A percentile compares a stretch with the other conserved stretches of the same genome.
phyloP scores from a whole-genome alignment of 2,113 vertebrate genomes.

The Pomatorhinus ruficollis region DNA sequence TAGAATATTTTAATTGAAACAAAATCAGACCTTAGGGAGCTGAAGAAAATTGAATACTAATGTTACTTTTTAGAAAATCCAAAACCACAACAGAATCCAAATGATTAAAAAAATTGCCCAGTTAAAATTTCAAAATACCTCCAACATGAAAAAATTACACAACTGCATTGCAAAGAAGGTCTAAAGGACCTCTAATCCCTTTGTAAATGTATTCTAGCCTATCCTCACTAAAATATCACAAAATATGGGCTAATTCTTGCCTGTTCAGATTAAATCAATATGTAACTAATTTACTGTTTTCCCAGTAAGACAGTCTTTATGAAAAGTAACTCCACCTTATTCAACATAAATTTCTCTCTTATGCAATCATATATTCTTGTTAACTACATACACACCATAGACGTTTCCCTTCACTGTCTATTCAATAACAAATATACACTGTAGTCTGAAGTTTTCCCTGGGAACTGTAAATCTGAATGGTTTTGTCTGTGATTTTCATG shows the following conservation, averaged over 20 bases:
- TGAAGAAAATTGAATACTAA: neutral
- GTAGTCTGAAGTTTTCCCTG: neutral
- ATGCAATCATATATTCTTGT: neutral
- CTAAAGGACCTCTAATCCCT: neutral
- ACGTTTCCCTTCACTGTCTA: neutral
- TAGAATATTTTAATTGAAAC: neutral
- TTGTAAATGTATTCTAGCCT: neutral
- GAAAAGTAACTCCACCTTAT: neutral
- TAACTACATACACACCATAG: neutral
- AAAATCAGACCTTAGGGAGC: neutral
- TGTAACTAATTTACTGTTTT: neutral
- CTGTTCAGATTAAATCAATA: neutral
- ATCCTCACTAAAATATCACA: neutral
- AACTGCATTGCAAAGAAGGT: neutral
- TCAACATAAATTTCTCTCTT: neutral
- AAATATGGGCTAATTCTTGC: neutral
- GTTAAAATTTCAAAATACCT: neutral
- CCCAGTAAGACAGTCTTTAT: neutral
- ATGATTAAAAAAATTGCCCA: neutral
- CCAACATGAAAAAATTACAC: neutral
- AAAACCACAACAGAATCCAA: neutral
- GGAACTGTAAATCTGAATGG: neutral
- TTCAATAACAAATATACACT: neutral
- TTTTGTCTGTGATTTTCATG: neutral
- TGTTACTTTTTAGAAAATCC: neutral